Percentiles rank a stretch among this genome's conserved stretches.
These are phyloP conservation scores for Sebastes cheni DNA, from an alignment of 2,797 vertebrate species.

Conservation along the genomic window DNA sequence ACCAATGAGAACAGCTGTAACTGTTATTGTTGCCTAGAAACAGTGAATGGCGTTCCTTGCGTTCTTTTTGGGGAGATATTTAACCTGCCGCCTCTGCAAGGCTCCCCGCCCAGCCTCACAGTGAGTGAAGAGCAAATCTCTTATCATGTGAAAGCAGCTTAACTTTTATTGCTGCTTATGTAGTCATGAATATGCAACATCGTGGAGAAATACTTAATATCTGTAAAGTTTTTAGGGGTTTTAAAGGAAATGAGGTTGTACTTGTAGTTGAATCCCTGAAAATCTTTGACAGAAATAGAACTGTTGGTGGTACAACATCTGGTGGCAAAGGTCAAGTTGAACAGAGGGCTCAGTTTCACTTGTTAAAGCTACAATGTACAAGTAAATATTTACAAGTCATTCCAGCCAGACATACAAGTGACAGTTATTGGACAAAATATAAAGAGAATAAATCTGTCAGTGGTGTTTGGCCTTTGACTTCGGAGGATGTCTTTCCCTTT, in stretches of 20 bases:
- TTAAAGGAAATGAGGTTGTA: neutral
- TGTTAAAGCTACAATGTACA: neutral
- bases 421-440: conserved; percentile 4
- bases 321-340: conserved; percentile 28
- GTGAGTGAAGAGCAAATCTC: too few species aligned
- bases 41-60: too few species aligned
- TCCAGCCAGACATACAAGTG: conserved; percentile 10
- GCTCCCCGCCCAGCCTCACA: too few species aligned
- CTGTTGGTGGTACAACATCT: neutral
- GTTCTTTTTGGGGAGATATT: too few species aligned
- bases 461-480: conserved; percentile 37
- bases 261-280: neutral
- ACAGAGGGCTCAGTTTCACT: neutral
- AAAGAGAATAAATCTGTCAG: conserved; percentile 14
- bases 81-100: too few species aligned
- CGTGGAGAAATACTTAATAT: neutral
- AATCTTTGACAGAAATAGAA: neutral
- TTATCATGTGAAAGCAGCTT: too few species aligned
- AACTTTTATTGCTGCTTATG: too few species aligned
- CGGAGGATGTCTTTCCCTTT: neutral
- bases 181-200: neutral
- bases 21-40: too few species aligned
- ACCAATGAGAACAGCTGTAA: too few species aligned
- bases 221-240: neutral
- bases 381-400: conserved; percentile 26